Conservation (phyloP, 2,797 vertebrate genomes). For the Amphiprion clarkii region DNA sequence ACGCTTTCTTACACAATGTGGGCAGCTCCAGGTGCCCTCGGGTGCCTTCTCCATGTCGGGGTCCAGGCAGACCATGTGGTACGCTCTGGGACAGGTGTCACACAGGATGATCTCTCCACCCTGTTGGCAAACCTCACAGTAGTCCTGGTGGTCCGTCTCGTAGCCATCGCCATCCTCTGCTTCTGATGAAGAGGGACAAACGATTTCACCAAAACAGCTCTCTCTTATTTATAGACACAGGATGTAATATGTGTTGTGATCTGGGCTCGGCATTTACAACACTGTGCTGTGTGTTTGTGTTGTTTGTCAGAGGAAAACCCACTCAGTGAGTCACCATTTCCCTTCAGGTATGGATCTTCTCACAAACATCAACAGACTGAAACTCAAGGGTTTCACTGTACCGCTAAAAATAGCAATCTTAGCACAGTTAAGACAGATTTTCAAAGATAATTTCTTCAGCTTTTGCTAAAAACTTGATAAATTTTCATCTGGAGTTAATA, state of each 20-base stretch:
- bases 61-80: slow-evolving; percentile 99
- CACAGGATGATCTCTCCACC: slow-evolving; percentile 99
- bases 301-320: slow-evolving; percentile 27
- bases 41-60: slow-evolving; percentile 99
- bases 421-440: too few species aligned
- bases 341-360: slow-evolving; percentile 14
- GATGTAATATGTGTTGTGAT: slow-evolving; percentile 1
- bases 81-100: slow-evolving; percentile 96
- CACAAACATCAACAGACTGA: neutral
- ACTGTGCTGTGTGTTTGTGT: neutral
- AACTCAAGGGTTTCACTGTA: neutral
- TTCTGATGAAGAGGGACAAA: slow-evolving; percentile 69
- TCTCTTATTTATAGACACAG: neutral
- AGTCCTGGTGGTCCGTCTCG: slow-evolving; percentile 99
- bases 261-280: neutral
- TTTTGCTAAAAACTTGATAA: too few species aligned
- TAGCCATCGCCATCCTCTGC: slow-evolving; percentile 94
- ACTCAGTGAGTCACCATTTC: slow-evolving; percentile 39
- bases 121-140: slow-evolving; percentile 99
- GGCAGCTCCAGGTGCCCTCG: slow-evolving; percentile 99
- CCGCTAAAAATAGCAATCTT: neutral
- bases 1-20: slow-evolving; percentile 92
- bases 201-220: neutral
- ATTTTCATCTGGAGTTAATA: too few species aligned
- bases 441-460: too few species aligned